A percentile compares a stretch with the other conserved stretches of the same genome.
phyloP scores from a whole-genome alignment of 2,888 invertebrate genomes.

The Sthenelais limicola region DNA sequence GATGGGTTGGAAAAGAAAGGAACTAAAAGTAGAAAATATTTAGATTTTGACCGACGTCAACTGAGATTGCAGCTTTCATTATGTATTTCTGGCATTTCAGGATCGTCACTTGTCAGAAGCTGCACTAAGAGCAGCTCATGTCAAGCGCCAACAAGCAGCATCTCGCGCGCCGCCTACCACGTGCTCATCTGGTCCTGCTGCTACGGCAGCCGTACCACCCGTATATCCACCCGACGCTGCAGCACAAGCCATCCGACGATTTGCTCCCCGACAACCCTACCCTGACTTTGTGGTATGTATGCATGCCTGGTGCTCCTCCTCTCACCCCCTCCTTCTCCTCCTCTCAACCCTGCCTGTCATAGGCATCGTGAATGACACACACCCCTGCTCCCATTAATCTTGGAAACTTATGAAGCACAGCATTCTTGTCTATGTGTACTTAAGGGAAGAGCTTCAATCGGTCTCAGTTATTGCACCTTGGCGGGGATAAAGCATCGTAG shows the following conservation, averaged over 20 bases:
- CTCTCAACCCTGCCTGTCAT: not conserved
- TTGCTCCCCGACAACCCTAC: slow-evolving; percentile 79
- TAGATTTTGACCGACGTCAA: too few species aligned
- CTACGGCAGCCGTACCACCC: slow-evolving; percentile 81
- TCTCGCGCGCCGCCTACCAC: slow-evolving; percentile 45
- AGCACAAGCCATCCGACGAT: slow-evolving; percentile 95
- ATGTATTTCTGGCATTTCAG: slow-evolving; percentile 44
- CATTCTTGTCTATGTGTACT: too few species aligned
- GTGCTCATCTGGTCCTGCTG: slow-evolving; percentile 70
- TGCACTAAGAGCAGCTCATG: slow-evolving; percentile 79
- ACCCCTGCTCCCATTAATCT: too few species aligned
- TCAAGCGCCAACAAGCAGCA: slow-evolving; percentile 78
- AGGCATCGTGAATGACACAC: too few species aligned
- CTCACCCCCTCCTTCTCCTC: not conserved
- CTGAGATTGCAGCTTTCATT: too few species aligned
- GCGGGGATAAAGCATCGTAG: too few species aligned
- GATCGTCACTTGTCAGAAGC: slow-evolving; percentile 93
- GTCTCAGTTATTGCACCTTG: too few species aligned
- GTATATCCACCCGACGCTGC: slow-evolving; percentile 97
- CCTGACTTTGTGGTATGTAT: slow-evolving; percentile 68
- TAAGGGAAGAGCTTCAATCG: too few species aligned
- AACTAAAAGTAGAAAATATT: too few species aligned
- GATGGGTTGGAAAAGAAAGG: too few species aligned
- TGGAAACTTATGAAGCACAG: too few species aligned
- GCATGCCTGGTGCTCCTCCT: not conserved